phyloP scores from a whole-genome alignment of 2,888 invertebrate species.

The Argyra leucocephala region DNA sequence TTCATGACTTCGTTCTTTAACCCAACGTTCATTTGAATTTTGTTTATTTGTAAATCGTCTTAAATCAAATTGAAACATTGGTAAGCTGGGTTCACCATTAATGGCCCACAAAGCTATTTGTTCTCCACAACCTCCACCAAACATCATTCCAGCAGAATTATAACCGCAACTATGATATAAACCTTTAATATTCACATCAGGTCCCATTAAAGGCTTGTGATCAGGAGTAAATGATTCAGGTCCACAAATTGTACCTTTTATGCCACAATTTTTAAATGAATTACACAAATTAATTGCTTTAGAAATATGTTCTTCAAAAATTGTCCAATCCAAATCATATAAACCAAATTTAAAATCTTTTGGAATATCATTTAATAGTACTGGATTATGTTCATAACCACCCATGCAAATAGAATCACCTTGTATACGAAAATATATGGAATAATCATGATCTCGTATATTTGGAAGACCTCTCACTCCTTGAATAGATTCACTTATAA shows the following conservation, averaged over 20 bases:
- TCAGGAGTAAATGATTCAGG: slow-evolving; percentile 90
- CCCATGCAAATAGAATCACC: slow-evolving; percentile 76
- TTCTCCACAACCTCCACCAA: slow-evolving; percentile 77
- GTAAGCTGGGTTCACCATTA: slow-evolving; percentile 69
- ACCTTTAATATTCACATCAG: slow-evolving; percentile 56
- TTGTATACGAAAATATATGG: slow-evolving; percentile 72
- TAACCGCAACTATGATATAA: slow-evolving; percentile 80
- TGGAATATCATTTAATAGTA: slow-evolving; percentile 65
- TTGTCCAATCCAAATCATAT: slow-evolving; percentile 78
- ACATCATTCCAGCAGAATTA: slow-evolving; percentile 87
- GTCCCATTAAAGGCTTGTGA: slow-evolving; percentile 78
- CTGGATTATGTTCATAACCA: slow-evolving; percentile 80
- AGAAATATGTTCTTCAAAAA: slow-evolving; percentile 67
- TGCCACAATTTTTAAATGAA: slow-evolving; percentile 60
- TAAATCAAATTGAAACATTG: slow-evolving; percentile 80
- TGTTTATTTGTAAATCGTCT: slow-evolving; percentile 70
- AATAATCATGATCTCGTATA: slow-evolving; percentile 75
- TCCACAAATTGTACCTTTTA: slow-evolving; percentile 80
- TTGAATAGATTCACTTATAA: slow-evolving; percentile 69
- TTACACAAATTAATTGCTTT: slow-evolving; percentile 67
- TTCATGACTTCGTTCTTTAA: slow-evolving; percentile 74
- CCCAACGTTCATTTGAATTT: slow-evolving; percentile 62
- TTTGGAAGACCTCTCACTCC: slow-evolving; percentile 69
- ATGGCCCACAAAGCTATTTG: slow-evolving; percentile 79
- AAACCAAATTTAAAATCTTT: slow-evolving; percentile 72